Evolutionary conservation across 2,113 vertebrate species (phyloP).

Genomic region (Lophura nycthemera): DNA sequence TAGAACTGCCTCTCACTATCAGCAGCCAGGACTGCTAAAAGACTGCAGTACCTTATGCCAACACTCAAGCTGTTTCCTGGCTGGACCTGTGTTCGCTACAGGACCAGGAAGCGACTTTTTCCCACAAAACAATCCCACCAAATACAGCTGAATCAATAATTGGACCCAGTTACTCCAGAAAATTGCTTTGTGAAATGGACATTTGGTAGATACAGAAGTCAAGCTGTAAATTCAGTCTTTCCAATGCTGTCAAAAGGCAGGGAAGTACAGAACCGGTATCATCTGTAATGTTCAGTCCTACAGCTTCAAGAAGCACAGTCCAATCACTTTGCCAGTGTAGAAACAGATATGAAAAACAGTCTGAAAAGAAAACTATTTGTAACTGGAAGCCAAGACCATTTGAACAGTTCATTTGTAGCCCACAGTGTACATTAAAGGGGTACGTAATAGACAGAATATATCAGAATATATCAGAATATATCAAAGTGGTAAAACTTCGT

Average conservation of each 20-base stretch:
- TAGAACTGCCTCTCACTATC: background rate
- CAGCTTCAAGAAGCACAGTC: background rate
- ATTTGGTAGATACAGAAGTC: background rate
- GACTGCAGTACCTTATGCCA: background rate
- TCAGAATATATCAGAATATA: background rate
- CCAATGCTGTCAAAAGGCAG: background rate
- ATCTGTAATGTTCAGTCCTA: background rate
- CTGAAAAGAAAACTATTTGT: background rate
- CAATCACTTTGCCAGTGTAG: background rate
- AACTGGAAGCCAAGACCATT: background rate
- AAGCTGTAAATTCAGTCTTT: background rate
- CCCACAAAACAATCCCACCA: background rate
- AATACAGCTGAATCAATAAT: background rate
- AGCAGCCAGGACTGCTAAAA: background rate
- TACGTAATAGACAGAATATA: background rate
- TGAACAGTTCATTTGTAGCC: background rate
- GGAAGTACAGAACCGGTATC: background rate
- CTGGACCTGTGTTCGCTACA: background rate
- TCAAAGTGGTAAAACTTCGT: background rate
- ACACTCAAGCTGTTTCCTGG: background rate
- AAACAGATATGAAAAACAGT: background rate
- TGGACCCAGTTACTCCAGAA: fast-evolving
- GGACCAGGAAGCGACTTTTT: background rate
- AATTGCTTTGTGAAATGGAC: background rate
- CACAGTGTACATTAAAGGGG: background rate